Evolutionary conservation across 1,140 invertebrate genomes (phyloP).

Genomic region (Piezodorus guildinii): DNA sequence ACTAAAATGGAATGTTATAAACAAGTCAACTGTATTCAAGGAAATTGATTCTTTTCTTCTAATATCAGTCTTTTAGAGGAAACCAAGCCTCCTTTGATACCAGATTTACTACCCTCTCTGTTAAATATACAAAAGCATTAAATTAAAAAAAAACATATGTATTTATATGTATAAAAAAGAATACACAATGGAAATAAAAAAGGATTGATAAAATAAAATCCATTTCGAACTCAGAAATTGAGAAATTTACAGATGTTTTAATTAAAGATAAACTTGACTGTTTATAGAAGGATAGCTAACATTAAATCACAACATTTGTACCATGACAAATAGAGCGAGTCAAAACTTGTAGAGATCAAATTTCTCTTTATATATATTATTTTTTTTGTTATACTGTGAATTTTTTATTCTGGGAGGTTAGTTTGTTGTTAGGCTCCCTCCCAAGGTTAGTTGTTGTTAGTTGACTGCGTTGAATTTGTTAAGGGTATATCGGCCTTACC

Average conservation of each 20-base stretch:
- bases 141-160: slow-evolving; percentile 4
- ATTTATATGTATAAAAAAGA: neutral
- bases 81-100: slow-evolving; percentile 21
- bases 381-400: no score
- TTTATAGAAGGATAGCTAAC: neutral
- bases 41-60: slow-evolving; percentile 15
- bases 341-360: neutral
- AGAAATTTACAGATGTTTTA: no score
- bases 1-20: no score
- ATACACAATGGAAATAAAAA: neutral
- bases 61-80: slow-evolving; percentile 26
- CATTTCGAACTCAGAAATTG: no score
- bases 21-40: neutral
- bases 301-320: slow-evolving; percentile 14
- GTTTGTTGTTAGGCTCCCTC: neutral
- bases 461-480: slow-evolving; percentile 16
- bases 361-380: neutral
- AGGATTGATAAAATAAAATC: no score
- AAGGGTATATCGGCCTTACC: slow-evolving; percentile 47
- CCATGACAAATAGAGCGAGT: slow-evolving; percentile 7
- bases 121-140: neutral
- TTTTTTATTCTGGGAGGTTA: neutral
- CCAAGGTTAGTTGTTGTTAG: slow-evolving; percentile 11
- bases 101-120: slow-evolving; percentile 13
- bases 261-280: no score